Base-by-base conservation (phyloP, 2,888 invertebrate species). In the Melinaea menophilus region DNA sequence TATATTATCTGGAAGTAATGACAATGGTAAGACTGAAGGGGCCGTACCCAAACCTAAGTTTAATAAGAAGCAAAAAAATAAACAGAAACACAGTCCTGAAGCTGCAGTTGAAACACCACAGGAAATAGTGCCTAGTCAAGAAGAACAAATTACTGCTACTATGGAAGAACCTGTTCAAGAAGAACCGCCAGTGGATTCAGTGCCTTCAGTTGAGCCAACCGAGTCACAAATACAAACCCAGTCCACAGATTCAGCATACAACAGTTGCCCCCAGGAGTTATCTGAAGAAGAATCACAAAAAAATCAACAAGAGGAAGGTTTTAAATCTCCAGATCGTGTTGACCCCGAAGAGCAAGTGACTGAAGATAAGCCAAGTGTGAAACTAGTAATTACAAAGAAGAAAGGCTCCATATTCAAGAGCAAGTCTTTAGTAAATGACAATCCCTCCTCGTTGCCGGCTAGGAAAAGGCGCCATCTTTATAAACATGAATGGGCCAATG, bases 361-460 rank as follows among this genome's bases (percentile, higher is more conserved):
- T 59, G 91, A 91, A 46, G 91, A 92, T 48, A 90, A 91, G 69
- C 91, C 92, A 56, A 86, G 93, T 79, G 94, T 94, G 31, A 95
- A 95, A 76, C 80, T 95, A 69, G 93, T 95, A 22, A 95, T 95
- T 69, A 94, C 94, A 2, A 95, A 95, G 80, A 97, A 96, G 81
- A 97, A 97, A 79, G 96, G 96, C 56, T 96, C 96, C 75, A 97
- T 97, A 80, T 97, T 97, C 79, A 97, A 97, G 79, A 96, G 96
- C 77, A 93, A 97, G 64, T 94, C 94, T 12, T 84, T 94, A 69
- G 93, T 94, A 13, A 92, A 93, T 71, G 93, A 94, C 70, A 93
- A 93, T 73, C 84, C 88, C 34, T 89, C 89, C 61, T 90, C 92
- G 9, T 73, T 91, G 66, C 92, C 92, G 31, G 94, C 93, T 62